Evolutionary conservation across 2,797 vertebrate species (phyloP), one percentile per base, ranked within the genome.

Genomic region (Crocidura indochinensis): DNA sequence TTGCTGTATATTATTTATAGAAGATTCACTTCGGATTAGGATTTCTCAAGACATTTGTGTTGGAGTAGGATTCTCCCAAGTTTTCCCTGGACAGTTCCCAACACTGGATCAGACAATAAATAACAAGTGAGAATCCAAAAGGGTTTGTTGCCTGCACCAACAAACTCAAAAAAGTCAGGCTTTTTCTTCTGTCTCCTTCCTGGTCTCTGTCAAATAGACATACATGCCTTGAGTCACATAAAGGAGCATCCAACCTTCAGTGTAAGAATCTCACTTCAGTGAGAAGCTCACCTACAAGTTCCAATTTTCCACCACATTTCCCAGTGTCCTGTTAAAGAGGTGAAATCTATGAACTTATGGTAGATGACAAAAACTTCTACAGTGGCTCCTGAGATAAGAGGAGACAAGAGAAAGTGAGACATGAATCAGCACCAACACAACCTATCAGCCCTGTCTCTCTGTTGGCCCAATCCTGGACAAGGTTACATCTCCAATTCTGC

Each of bases 1-100:
- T 97, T 98, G 97, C 96, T 98, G 97, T 98, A 97, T 98, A 98
- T 98, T 98, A 98, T 98, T 98, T 98, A 98, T 98, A 97, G 92
- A 97, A 98, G 95, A 97, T 97, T 98, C 98, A 98, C 97, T 98
- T 98, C 97, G 95, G 93, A 98, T 98, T 97, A 98, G 95, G 91
- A 92, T 89, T 97, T 96, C 90, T 96, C 82, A 62, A 74, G 96
- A 97, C 1, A 29, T 86, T 94, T 95, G 92, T 94, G 81, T 96
- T 92, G 94, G 96, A 89, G 91, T 90, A 94, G 79, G 90, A 96
- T 62, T 87, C 44, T 82, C 38, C 38, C 84, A 90, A 96, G 92
- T 94, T 31, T 96, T 96, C 80, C 56, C 90, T 79, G 85, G 78
- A 64, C 87, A 93, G 94, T 81, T 84, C 94, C 93, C 90, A 93